Conservation (phyloP, 1,140 invertebrate species). For the Tetranychus cinnabarinus region DNA sequence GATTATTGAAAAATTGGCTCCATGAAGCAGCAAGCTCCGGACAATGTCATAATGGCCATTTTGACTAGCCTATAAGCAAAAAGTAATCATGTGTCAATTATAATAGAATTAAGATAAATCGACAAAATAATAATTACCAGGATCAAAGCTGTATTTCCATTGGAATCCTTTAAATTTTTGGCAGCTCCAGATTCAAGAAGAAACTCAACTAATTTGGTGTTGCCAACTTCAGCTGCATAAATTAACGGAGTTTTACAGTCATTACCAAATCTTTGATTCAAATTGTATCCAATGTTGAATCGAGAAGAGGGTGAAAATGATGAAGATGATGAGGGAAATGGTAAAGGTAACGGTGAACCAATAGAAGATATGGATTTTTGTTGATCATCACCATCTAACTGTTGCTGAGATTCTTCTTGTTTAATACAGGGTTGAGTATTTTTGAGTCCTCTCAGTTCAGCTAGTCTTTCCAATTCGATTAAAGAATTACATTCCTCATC, state of each 20-base stretch:
- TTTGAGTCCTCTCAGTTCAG: too few species aligned
- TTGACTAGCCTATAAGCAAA: background rate
- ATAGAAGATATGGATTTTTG: background rate
- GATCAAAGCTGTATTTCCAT: background rate
- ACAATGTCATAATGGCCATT: constrained; percentile 15
- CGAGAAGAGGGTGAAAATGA: background rate
- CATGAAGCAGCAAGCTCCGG: constrained; percentile 11
- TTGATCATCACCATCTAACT: too few species aligned
- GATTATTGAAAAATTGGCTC: constrained; percentile 10
- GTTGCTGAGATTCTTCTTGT: too few species aligned
- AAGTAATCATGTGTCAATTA: background rate
- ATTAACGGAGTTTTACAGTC: background rate
- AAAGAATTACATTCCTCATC: too few species aligned
- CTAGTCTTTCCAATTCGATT: too few species aligned
- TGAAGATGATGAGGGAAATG: background rate
- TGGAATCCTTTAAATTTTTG: background rate
- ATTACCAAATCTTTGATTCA: too few species aligned
- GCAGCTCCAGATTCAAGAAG: background rate
- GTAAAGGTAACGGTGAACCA: background rate
- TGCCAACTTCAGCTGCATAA: background rate
- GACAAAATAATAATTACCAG: background rate
- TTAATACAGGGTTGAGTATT: too few species aligned
- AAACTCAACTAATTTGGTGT: background rate
- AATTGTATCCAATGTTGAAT: too few species aligned
- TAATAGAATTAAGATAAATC: background rate